Evolutionary conservation across 2,888 invertebrate species (phyloP).

Genomic region (Archips xylosteana): DNA sequence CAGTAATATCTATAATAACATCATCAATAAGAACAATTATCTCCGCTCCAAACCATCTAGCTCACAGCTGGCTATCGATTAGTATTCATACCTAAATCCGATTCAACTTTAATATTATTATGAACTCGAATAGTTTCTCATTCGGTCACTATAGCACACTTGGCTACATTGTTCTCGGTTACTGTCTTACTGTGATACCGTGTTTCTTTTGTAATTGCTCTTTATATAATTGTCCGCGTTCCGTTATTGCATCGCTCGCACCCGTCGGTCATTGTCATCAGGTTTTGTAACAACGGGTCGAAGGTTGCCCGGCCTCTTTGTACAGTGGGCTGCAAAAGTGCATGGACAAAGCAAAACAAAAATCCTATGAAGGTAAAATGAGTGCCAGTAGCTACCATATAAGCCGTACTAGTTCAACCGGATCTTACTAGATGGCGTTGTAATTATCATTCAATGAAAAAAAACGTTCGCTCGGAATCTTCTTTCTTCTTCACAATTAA

Average conservation of each 20-base stretch:
- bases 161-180: constrained; percentile 25
- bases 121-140: constrained; percentile 11
- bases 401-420: too few relatives aligned
- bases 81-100: constrained; percentile 17
- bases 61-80: constrained; percentile 34
- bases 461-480: too few relatives aligned
- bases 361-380: too few relatives aligned
- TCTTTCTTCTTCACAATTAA: too few relatives aligned
- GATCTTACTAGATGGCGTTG: too few relatives aligned
- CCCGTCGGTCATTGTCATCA: constrained; percentile 56
- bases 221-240: constrained; percentile 53
- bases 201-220: constrained; percentile 51
- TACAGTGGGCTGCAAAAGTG: too few relatives aligned
- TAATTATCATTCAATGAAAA: too few relatives aligned
- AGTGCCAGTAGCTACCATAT: too few relatives aligned
- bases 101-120: neutral
- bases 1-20: constrained; percentile 26
- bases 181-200: constrained; percentile 8
- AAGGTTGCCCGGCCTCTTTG: constrained; percentile 56
- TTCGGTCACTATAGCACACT: constrained; percentile 21
- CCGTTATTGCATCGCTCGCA: constrained; percentile 51
- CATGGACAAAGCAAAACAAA: too few relatives aligned
- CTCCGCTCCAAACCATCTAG: constrained; percentile 26
- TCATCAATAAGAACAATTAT: constrained; percentile 29
- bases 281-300: constrained; percentile 60